Evolutionary conservation across 2,113 vertebrate genomes (phyloP).

Genomic region (Ovis aries): DNA sequence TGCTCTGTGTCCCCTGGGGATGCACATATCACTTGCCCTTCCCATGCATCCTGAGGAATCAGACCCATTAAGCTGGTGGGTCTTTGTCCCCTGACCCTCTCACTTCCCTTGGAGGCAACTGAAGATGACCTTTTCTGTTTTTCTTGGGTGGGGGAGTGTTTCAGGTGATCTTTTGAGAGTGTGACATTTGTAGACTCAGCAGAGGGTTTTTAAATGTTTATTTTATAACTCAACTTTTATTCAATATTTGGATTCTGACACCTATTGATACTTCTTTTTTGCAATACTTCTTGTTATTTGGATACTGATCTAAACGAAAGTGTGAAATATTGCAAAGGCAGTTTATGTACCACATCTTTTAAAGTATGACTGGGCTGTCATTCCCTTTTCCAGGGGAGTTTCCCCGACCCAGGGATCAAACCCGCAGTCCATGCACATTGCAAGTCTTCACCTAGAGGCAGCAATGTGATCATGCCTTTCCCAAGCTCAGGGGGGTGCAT

Average conservation of each 20-base stretch:
- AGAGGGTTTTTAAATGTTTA: neutral
- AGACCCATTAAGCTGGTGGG: fast-evolving
- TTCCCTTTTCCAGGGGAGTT: neutral
- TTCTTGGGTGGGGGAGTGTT: fast-evolving
- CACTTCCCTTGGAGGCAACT: neutral
- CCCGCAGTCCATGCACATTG: fast-evolving
- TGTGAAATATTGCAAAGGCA: neutral
- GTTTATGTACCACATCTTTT: neutral
- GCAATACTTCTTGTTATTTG: neutral
- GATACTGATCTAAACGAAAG: neutral
- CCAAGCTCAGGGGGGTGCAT: neutral
- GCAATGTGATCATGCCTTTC: fast-evolving
- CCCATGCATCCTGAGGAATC: neutral
- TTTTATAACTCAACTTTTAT: neutral
- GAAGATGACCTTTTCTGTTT: neutral
- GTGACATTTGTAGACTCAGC: neutral
- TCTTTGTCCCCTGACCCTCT: too few relatives aligned
- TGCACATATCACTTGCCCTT: neutral
- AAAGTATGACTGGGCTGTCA: neutral
- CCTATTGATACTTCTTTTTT: neutral
- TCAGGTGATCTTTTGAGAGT: neutral
- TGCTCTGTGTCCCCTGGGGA: neutral
- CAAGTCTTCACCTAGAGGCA: neutral
- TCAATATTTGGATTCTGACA: neutral
- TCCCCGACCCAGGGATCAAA: neutral